Percentiles rank a stretch among this genome's conserved stretches.
Conservation (phyloP, 2,888 invertebrate species). For the Lithosia quadra region DNA sequence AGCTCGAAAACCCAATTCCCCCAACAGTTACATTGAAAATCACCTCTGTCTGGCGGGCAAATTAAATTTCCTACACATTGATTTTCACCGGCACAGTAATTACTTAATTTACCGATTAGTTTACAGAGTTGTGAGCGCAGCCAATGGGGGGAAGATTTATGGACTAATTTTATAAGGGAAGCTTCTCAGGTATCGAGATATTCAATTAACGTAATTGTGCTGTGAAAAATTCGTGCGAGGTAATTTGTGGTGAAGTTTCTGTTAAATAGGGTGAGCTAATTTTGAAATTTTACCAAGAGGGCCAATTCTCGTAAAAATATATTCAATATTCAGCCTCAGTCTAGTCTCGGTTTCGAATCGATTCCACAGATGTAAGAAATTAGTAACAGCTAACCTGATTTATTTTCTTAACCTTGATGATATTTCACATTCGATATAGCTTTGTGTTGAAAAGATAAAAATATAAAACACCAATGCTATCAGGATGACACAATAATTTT, state of each 20-base stretch:
- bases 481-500: slow-evolving; percentile 20
- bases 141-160: slow-evolving; percentile 72
- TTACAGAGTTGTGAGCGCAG: slow-evolving; percentile 70
- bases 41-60: slow-evolving; percentile 68
- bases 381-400: not conserved
- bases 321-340: too few species aligned
- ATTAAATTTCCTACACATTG: slow-evolving; percentile 82
- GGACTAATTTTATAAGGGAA: slow-evolving; percentile 64
- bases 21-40: slow-evolving; percentile 65
- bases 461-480: not conserved
- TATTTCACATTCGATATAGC: not conserved
- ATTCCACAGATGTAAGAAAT: not conserved
- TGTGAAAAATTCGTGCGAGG: slow-evolving; percentile 40
- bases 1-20: slow-evolving; percentile 46
- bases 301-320: too few species aligned
- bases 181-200: slow-evolving; percentile 56
- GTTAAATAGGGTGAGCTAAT: not conserved
- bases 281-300: not conserved
- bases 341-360: too few species aligned
- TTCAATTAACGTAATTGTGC: slow-evolving; percentile 58
- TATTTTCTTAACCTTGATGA: not conserved
- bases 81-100: slow-evolving; percentile 76
- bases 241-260: slow-evolving; percentile 32
- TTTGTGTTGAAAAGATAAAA: not conserved
- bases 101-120: slow-evolving; percentile 81